Evolutionary conservation across 2,888 invertebrate genomes (phyloP), one percentile per base, ranked within the genome.

Genomic region (Zele albiditarsus): DNA sequence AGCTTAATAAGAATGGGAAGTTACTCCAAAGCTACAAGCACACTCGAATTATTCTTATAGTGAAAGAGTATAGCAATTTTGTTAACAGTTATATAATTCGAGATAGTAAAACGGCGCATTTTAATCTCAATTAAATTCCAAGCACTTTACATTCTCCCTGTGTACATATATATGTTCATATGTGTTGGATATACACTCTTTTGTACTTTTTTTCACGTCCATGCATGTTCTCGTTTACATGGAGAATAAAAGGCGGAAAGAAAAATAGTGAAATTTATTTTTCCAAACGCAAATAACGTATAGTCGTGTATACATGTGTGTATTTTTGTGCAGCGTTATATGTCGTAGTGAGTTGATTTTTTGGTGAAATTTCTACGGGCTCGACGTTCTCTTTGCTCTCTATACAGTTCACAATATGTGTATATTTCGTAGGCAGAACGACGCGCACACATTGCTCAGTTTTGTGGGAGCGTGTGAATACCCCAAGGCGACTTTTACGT

Each of bases 401-500:
- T 68, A 60, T 42, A 67, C 62, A 60, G 33, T 28, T 33, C n/a
- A 20, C 27, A 16, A 8, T 14, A 5, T n/a, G 16, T 42, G 25
- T 66, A 42, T 53, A 67, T 67, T 67, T 53, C n/a, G 67, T 28
- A 67, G 28, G 68, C 53, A 68, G 31, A 53, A 53, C 20, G 68
- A 28, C 31, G 65, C 23, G 68, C 33, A 53, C 68, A 53, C 68
- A 31, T 57, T 49, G 49, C 31, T 68, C 53, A 68, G 31, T 68
- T 68, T 68, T 27, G 25, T 49, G 46, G 63, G 63, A 27, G 42
- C 58, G 63, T 67, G 58, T 33, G 69, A 74, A 70, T 28, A 69
- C 63, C 74, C 63, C 27, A 33, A 33, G 62, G 74, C 74, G 69
- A 74, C 69, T 69, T 74, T 74, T 63, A 74, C 74, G 74, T 74